These are phyloP conservation scores for Podarcis lilfordi DNA, from an alignment of 2,797 vertebrate genomes.

Conservation along the genomic window DNA sequence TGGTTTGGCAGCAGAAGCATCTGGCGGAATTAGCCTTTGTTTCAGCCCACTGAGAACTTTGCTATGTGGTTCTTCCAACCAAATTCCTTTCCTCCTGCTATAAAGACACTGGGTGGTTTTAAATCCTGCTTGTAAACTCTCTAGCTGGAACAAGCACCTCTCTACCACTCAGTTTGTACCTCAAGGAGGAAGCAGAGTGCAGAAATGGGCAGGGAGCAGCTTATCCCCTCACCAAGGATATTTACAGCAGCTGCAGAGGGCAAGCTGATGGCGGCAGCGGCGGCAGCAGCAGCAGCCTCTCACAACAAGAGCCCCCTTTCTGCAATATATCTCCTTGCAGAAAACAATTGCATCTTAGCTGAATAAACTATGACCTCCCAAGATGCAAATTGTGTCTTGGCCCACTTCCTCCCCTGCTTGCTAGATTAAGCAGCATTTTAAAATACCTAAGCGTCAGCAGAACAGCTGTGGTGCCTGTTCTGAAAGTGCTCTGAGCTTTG, in stretches of 20 bases:
- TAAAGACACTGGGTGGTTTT: neutral
- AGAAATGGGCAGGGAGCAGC: too few relatives aligned
- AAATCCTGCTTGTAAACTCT: neutral
- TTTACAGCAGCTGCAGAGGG: neutral
- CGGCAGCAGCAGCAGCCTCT: neutral
- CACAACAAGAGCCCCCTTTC: neutral
- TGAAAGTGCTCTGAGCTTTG: neutral
- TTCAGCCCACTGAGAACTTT: neutral
- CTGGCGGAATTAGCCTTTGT: neutral
- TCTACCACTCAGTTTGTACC: neutral
- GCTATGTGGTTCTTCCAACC: neutral
- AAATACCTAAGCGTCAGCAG: neutral
- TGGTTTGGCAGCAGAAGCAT: neutral
- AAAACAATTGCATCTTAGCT: slow-evolving; percentile 1
- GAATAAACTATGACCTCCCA: neutral
- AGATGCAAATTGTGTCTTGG: neutral
- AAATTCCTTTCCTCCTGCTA: neutral
- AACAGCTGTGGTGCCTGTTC: neutral
- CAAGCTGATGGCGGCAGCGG: neutral
- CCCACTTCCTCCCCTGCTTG: neutral
- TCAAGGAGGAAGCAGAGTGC: neutral
- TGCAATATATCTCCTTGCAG: neutral
- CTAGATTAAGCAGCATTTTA: neutral
- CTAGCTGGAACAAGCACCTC: neutral
- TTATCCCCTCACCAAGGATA: neutral